These are phyloP conservation scores for Rhagoletis zephyria DNA, from an alignment of 1,140 invertebrate genomes.

Conservation along the genomic window DNA sequence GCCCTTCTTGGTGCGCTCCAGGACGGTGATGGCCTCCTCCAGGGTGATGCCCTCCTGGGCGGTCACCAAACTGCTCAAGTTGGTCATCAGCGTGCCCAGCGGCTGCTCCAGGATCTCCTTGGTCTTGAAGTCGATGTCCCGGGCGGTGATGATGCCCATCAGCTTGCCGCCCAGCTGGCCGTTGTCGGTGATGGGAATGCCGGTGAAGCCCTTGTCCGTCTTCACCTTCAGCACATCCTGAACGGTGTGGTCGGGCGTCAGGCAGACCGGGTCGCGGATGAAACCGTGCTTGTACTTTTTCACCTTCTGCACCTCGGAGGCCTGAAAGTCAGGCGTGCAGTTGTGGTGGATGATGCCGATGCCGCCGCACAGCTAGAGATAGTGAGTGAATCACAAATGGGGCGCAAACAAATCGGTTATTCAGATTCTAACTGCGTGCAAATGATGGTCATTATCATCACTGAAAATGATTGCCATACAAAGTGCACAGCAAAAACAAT, in stretches of 20 bases:
- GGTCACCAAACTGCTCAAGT: slow-evolving; percentile 92
- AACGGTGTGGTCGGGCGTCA: slow-evolving; percentile 88
- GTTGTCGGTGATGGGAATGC: slow-evolving; percentile 94
- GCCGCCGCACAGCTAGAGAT: slow-evolving; percentile 87
- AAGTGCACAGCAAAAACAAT: too few relatives aligned
- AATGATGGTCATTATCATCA: too few relatives aligned
- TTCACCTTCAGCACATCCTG: slow-evolving; percentile 92
- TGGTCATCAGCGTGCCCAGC: slow-evolving; percentile 92
- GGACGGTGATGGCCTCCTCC: slow-evolving; percentile 92
- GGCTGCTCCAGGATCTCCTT: slow-evolving; percentile 77
- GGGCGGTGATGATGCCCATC: slow-evolving; percentile 96
- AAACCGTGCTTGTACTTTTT: slow-evolving; percentile 99
- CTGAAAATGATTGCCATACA: too few relatives aligned
- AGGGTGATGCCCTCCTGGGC: slow-evolving; percentile 91
- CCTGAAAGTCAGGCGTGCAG: slow-evolving; percentile 94
- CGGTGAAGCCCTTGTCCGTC: slow-evolving; percentile 94
- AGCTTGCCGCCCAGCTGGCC: slow-evolving; percentile 94
- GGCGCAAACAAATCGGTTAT: too few relatives aligned
- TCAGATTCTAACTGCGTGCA: too few relatives aligned
- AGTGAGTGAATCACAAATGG: slow-evolving; percentile 40
- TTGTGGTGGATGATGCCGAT: slow-evolving; percentile 99
- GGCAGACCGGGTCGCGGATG: slow-evolving; percentile 94
- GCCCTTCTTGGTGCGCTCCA: slow-evolving; percentile 97
- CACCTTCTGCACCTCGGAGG: slow-evolving; percentile 96
- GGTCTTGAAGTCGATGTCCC: slow-evolving; percentile 94